Evolutionary conservation across 2,113 vertebrate genomes (phyloP), one percentile per base, ranked within the genome.

Genomic region (rabbit (Oryctolagus cuniculus)): DNA sequence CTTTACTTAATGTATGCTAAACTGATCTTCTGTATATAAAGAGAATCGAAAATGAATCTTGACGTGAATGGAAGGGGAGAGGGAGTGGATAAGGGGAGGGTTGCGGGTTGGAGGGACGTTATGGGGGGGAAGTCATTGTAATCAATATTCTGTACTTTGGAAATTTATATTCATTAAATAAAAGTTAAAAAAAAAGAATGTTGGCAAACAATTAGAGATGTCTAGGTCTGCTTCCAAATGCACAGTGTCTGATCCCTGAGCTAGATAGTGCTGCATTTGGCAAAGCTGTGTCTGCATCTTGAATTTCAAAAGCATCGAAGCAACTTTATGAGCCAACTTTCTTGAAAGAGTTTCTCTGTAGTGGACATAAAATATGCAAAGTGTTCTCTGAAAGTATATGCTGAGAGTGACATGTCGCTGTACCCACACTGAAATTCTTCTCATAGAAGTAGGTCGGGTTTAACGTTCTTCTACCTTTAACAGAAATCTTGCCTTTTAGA

Each of bases 231-330:
- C 89, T 92, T 92, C 87, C 70, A 96, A 93, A 85, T 49, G 77
- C 3, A 53, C 63, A 67, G 72, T 36, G 67, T 93, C 92, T 91
- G 95, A 96, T 96, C 87, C 73, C 12, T 87, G 91, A 95, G 73
- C 66, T 94, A 82, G 92, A 89, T 6, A 55, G 44, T 4, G 36
- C n/a, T 95, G 64, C 87, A 31, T 67, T 90, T 95, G 93, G 91
- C 92, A 90, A 93, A 90, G 51, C 69, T 86, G 0, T 0, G 27
- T 86, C n/a, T 91, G 69, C 82, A 55, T 69, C 91, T 95, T 95
- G 91, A 94, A 89, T 96, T 92, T 97, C 96, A 91, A 97, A 95
- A 96, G 83, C 89, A 67, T 4, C 64, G 55, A 86, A 77, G 55
- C 91, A 89, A 92, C 25, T 61, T 88, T 85, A 80, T 70, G 66